Evolutionary conservation across 1,140 invertebrate species (phyloP).

Genomic region (Pseudomyrmex gracilis): DNA sequence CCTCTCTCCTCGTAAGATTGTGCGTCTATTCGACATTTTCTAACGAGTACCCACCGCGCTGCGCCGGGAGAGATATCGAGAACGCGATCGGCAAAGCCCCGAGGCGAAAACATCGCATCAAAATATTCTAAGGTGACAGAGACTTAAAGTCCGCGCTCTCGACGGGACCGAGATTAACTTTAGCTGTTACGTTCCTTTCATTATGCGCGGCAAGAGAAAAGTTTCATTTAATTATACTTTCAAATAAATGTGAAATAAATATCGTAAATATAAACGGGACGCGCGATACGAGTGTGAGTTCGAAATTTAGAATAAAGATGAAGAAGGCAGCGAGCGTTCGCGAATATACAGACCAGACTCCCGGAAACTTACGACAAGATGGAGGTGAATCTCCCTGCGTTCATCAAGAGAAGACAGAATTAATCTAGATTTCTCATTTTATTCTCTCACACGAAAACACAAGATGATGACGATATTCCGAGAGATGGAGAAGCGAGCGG

Average conservation of each 20-base stretch:
- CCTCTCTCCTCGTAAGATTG: conserved; percentile 56
- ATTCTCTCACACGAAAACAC: neutral
- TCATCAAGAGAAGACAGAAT: neutral
- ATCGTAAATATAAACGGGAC: conserved; percentile 27
- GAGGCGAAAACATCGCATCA: conserved; percentile 49
- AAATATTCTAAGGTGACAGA: conserved; percentile 55
- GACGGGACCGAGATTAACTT: conserved; percentile 17
- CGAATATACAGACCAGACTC: too few species aligned
- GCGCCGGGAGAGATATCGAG: conserved; percentile 33
- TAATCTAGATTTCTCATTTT: conserved; percentile 17
- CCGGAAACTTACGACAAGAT: too few species aligned
- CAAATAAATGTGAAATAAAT: conserved; percentile 35
- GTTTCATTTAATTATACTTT: conserved; percentile 43
- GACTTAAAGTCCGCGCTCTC: conserved; percentile 15
- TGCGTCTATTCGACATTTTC: conserved; percentile 77
- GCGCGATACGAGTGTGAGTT: neutral
- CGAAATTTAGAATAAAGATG: neutral
- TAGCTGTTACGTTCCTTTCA: conserved; percentile 19
- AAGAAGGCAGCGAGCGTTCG: neutral
- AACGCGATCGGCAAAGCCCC: conserved; percentile 56
- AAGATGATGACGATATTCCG: conserved; percentile 1
- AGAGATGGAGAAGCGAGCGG: neutral
- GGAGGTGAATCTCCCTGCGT: too few species aligned
- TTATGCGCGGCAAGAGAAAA: conserved; percentile 29
- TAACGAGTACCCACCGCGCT: conserved; percentile 73